Base-by-base conservation (phyloP, 2,888 invertebrate genomes). In the Acleris holmiana region DNA sequence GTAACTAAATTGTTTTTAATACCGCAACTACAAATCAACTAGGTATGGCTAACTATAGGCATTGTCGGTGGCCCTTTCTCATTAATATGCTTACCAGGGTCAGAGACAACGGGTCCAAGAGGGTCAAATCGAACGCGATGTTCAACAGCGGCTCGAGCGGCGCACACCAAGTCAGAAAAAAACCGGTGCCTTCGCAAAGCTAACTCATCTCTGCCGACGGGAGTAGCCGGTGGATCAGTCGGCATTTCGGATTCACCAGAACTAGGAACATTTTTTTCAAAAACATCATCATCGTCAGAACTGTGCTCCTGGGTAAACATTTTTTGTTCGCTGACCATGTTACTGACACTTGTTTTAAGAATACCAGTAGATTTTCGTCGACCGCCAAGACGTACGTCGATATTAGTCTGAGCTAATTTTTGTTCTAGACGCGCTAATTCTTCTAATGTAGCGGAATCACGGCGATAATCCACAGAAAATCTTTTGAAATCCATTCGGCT, bases 81-180 rank as follows among this genome's bases (percentile, higher is more conserved):
- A 23, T 50, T 41, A 54, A 19, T 41, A 4, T 65, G 68, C 79
- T 93, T 88, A 94, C 94, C 94, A 84, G 93, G 80, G 79, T 88
- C 90, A 41, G 95, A 94, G 69, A 95, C 93, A 71, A 94, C 89
- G 49, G 95, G 95, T 69, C 95, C 95, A 53, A 96, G 92, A 19
- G 96, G 96, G 84, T 96, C 95, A 88, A 96, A 96, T 68, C 95
- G 94, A 73, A 96, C 96, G 75, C 95, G 94, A 86, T 96, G 96
- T 82, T 95, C 95, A 59, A 94, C 94, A 58, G 95, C 95, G 72
- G 95, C 95, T 77, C 95, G 94, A 50, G 96, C 95, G 73, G 96
- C 96, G 74, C 94, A 94, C 70, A 96, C 93, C 67, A 96, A 93
- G 79, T 96, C 96, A 60, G 96, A 95, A 86, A 96, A 96, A 85